Evolutionary conservation across 2,888 invertebrate species (phyloP).

Genomic region (Leucophenga montana): DNA sequence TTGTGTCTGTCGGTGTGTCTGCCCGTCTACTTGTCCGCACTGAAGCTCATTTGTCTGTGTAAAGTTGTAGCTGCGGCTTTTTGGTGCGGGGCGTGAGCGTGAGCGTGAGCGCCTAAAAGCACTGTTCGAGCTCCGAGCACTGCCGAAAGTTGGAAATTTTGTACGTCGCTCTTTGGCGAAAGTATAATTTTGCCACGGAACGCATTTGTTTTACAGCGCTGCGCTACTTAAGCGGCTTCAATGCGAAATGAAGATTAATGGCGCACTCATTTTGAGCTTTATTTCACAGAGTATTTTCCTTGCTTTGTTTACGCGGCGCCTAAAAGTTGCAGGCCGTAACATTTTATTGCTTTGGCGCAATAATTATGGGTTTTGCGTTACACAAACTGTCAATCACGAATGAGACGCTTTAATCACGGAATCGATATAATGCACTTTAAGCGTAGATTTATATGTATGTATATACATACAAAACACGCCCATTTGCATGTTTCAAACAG

Average conservation of each 20-base stretch:
- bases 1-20: slow-evolving; percentile 19
- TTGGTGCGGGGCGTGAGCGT: slow-evolving; percentile 32
- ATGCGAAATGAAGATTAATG: slow-evolving; percentile 69
- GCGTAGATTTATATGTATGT: neutral
- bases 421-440: slow-evolving; percentile 3
- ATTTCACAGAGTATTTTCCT: neutral
- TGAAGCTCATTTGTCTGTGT: slow-evolving; percentile 58
- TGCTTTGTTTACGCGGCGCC: neutral
- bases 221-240: slow-evolving; percentile 39
- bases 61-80: slow-evolving; percentile 44
- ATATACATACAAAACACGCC: neutral
- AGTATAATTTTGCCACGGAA: slow-evolving; percentile 32
- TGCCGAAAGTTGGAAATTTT: slow-evolving; percentile 11
- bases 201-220: slow-evolving; percentile 41
- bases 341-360: neutral
- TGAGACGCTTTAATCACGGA: neutral
- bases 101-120: slow-evolving; percentile 8
- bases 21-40: neutral
- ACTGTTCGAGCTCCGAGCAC: neutral
- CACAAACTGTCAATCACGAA: slow-evolving; percentile 9
- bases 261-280: slow-evolving; percentile 32
- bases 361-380: neutral
- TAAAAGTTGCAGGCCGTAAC: neutral
- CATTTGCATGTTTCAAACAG: no score
- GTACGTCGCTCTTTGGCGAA: neutral